Conservation (phyloP, 2,113 vertebrate genomes). For the Bostrychus sinensis region DNA sequence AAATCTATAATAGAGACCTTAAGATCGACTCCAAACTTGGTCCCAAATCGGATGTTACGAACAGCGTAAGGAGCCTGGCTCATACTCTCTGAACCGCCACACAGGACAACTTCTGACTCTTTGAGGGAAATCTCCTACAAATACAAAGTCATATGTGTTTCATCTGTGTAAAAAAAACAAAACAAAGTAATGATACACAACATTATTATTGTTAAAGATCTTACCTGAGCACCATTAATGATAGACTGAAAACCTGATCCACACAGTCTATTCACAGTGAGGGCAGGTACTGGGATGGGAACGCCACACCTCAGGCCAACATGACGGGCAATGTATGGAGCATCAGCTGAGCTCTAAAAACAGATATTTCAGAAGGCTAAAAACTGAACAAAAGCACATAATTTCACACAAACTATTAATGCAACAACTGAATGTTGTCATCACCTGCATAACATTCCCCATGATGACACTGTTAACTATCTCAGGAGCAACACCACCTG, state of each 20-base stretch:
- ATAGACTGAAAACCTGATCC: conserved; percentile 97
- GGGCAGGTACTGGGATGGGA: conserved; percentile 84
- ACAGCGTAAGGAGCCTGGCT: conserved; percentile 90
- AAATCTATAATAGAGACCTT: conserved; percentile 78
- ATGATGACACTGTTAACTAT: conserved; percentile 88
- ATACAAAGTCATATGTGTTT: conserved; percentile 22
- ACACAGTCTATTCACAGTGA: conserved; percentile 93
- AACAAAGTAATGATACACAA: neutral
- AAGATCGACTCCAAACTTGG: conserved; percentile 87
- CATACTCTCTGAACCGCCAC: conserved; percentile 94
- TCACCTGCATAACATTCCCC: conserved; percentile 93
- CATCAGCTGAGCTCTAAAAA: conserved; percentile 86
- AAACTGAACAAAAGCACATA: too few species aligned
- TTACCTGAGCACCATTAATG: conserved; percentile 91
- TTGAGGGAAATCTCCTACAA: conserved; percentile 90
- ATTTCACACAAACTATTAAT: neutral
- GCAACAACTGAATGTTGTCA: neutral
- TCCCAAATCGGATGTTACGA: conserved; percentile 92
- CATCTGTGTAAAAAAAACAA: neutral
- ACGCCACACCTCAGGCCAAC: conserved; percentile 89
- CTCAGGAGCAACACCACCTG: conserved; percentile 87
- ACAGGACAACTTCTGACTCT: conserved; percentile 92
- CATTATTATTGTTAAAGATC: neutral
- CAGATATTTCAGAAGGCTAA: neutral
- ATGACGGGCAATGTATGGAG: conserved; percentile 88